phyloP scores from a whole-genome alignment of 2,797 vertebrate genomes.

The Acrossocheilus fasciatus region DNA sequence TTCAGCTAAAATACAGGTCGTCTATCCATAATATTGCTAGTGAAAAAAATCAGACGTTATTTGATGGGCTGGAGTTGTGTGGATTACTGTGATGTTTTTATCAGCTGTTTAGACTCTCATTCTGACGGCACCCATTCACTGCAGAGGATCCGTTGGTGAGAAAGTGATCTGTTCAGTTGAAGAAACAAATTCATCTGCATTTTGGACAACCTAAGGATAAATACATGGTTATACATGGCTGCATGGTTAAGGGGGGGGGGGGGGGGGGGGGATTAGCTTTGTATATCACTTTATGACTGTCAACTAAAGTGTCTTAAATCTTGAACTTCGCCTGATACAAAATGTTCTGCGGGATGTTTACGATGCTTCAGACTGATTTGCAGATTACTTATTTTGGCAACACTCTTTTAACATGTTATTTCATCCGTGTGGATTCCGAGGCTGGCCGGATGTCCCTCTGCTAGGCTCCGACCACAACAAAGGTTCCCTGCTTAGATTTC shows the following conservation, averaged over 20 bases:
- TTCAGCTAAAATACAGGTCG: no score
- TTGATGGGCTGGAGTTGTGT: no score
- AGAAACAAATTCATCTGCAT: neutral
- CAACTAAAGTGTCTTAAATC: neutral
- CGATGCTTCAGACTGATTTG: neutral
- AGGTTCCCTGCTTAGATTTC: conserved; percentile 33
- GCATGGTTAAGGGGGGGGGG: no score
- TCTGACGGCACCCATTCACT: neutral
- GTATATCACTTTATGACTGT: neutral
- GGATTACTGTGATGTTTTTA: neutral
- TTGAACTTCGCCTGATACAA: neutral
- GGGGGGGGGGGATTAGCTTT: no score
- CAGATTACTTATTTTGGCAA: conserved; percentile 4
- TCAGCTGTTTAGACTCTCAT: neutral
- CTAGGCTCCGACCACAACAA: conserved; percentile 50
- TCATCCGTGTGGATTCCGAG: conserved; percentile 16
- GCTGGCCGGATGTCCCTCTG: conserved; percentile 28
- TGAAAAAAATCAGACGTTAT: neutral
- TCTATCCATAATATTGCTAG: neutral
- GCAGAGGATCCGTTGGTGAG: neutral
- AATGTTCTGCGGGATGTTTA: conserved; percentile 4
- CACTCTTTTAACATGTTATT: conserved; percentile 10
- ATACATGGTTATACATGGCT: no score
- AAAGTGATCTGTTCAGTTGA: neutral
- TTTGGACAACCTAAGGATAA: neutral